A percentile compares a stretch with the other conserved stretches of the same genome.
These are phyloP conservation scores for Melanargia galathea DNA, from an alignment of 2,888 invertebrate species.

Conservation along the genomic window DNA sequence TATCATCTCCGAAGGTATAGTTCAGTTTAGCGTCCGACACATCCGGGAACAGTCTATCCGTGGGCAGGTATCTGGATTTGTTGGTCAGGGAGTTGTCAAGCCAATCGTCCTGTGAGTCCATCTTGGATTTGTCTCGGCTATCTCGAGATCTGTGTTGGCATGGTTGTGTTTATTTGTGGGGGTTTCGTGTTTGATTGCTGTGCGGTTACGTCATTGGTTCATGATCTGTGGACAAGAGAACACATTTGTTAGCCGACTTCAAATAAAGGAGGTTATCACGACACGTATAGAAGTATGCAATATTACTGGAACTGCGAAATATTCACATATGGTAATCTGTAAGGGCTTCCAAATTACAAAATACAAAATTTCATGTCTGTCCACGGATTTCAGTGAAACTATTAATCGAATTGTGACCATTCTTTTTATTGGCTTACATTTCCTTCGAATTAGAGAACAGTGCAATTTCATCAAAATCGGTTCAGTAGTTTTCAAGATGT, in stretches of 20 bases:
- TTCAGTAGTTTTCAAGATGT: no score
- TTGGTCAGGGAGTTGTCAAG: conserved; percentile 54
- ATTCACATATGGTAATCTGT: no score
- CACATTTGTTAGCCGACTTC: neutral
- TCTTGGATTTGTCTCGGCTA: conserved; percentile 54
- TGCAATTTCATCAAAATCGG: no score
- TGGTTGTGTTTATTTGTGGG: conserved; percentile 43
- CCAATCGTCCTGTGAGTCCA: conserved; percentile 66
- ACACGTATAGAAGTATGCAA: no score
- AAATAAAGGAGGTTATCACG: no score
- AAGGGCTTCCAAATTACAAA: no score
- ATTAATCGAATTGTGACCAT: no score
- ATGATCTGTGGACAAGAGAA: conserved; percentile 50
- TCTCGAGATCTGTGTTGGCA: conserved; percentile 50
- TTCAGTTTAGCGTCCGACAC: conserved; percentile 45
- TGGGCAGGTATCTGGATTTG: conserved; percentile 43
- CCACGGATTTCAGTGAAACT: no score
- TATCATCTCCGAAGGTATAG: conserved; percentile 58
- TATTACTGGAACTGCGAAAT: no score
- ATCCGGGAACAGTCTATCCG: conserved; percentile 33
- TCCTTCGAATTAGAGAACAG: no score
- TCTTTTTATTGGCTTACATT: no score
- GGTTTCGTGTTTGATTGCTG: conserved; percentile 31
- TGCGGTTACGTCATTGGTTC: conserved; percentile 39
- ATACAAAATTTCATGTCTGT: no score